Conservation (phyloP, 2,113 vertebrate species). For the Isichthys henryi region DNA sequence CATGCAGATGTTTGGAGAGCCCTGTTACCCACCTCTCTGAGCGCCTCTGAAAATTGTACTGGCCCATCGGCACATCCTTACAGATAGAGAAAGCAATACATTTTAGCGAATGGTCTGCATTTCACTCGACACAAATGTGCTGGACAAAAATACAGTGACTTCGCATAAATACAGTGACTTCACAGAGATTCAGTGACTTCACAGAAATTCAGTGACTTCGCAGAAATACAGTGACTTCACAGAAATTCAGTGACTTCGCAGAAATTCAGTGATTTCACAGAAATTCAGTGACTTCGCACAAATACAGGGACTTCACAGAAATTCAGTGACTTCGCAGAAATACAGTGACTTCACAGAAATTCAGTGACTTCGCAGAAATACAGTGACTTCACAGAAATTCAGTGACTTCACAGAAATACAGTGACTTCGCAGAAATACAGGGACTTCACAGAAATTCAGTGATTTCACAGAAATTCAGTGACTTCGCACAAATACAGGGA, state of each 20-base stretch:
- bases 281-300: too few species aligned
- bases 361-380: too few species aligned
- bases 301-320: too few species aligned
- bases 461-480: too few species aligned
- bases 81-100: constrained; percentile 10
- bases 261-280: background rate
- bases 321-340: too few species aligned
- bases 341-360: too few species aligned
- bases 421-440: too few species aligned
- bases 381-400: too few species aligned
- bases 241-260: background rate
- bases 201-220: too few species aligned
- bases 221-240: background rate
- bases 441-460: too few species aligned
- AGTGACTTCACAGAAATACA: too few species aligned
- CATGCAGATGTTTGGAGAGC: background rate
- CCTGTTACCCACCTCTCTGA: constrained; percentile 73
- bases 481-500: too few species aligned
- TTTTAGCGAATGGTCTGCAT: background rate
- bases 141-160: background rate
- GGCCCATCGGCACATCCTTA: constrained; percentile 91
- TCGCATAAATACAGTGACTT: background rate
- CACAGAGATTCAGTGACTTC: background rate
- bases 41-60: constrained; percentile 83
- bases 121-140: background rate